Base-by-base conservation (phyloP, 2,797 vertebrate species). In the Sebastes flavidus region DNA sequence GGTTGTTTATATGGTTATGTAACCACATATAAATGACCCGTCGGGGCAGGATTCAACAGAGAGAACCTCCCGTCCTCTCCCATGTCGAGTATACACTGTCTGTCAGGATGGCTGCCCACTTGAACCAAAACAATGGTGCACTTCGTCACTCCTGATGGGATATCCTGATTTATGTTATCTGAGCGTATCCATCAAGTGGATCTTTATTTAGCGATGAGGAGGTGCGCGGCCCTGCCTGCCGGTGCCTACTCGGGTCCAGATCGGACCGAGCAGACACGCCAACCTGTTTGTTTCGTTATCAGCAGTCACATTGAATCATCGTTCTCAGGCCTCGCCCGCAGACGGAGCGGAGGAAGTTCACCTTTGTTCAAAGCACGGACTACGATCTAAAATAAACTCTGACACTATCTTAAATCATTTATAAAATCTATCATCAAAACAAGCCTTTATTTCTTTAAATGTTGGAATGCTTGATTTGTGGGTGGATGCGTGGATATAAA, bases 101-200 rank as follows among this genome's bases (percentile, higher is more conserved):
- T 89, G 85, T 93, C 91, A 93, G 93, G 92, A 94, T 94, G 93
- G 81, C 93, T 95, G 90, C 91, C 94, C 92, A 95, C 94, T 96
- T 95, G 84, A 94, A 90, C 89, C 88, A 87, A 92, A 95, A 96
- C 95, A 95, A 95, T 96, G 88, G 94, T 82, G 89, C 85, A 88
- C 89, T 94, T 88, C 71, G 83, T 94, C 94, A 93, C 87, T 88
- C 81, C 87, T 92, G 92, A 91, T 94, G 94, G 95, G 94, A 95
- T 94, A 94, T 96, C 95, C 95, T 96, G 95, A 95, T 95, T 95
- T 94, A 95, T 94, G 84, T 92, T 94, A 91, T 91, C 90, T 60
- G 61, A 83, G 82, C 14, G 77, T 78, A 89, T 92, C 87, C 89
- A 93, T 92, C 90, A 80, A 91, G 80, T 89, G 89, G 68, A 78